Conservation (phyloP, 2,888 invertebrate genomes). For the Labia minor region DNA sequence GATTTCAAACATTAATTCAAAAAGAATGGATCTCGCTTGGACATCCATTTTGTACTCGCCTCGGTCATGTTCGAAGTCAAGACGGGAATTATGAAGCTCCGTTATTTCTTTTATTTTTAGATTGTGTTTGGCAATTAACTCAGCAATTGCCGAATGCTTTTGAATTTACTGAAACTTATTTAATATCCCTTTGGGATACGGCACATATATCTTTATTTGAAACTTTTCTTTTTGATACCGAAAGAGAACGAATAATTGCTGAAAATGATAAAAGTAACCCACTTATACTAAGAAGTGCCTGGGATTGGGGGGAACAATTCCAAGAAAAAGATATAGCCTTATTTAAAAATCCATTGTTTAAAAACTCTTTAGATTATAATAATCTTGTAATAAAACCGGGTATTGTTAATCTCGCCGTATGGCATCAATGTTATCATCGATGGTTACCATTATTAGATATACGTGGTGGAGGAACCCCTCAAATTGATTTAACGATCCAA, state of each 20-base stretch:
- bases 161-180: constrained; percentile 84
- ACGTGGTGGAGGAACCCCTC: constrained; percentile 43
- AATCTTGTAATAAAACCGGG: constrained; percentile 26
- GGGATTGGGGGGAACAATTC: constrained; percentile 88
- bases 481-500: constrained; percentile 25
- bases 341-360: constrained; percentile 48
- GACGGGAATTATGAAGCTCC: constrained; percentile 42
- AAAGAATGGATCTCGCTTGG: constrained; percentile 92
- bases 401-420: constrained; percentile 43
- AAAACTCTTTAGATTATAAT: constrained; percentile 56
- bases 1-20: constrained; percentile 83
- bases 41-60: constrained; percentile 64
- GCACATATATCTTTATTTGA: constrained; percentile 80
- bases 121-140: constrained; percentile 85
- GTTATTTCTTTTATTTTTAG: constrained; percentile 80
- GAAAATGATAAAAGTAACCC: constrained; percentile 42
- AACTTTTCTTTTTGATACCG: constrained; percentile 84
- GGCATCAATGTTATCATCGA: constrained; percentile 83
- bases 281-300: constrained; percentile 61
- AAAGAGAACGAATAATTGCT: constrained; percentile 61
- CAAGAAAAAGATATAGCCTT: constrained; percentile 65
- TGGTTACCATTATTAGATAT: constrained; percentile 78
- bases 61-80: constrained; percentile 29
- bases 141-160: constrained; percentile 81
- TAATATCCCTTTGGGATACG: constrained; percentile 86